Base-by-base conservation (phyloP, 2,113 vertebrate species). In the Leucosticte australis region DNA sequence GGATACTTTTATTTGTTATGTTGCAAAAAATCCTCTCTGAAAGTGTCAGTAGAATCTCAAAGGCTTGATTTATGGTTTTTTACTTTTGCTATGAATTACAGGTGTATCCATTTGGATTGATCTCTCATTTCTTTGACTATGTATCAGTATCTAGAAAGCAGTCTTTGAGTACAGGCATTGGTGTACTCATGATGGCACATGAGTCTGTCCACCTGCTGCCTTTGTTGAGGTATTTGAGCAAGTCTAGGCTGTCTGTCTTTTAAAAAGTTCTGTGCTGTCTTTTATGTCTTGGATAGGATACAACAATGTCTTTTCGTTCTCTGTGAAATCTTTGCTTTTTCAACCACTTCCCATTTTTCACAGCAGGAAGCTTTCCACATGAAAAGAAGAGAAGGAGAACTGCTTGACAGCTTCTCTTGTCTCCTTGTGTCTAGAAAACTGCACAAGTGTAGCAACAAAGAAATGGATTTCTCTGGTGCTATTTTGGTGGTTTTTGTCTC, bases 61-160 rank as follows among this genome's bases (percentile, higher is more conserved):
- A 65, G 31, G 15, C 4, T 69, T 69, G 2, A 35, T 63, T 64
- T 33, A 6, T 30, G 6, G 0, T 64, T 79, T 92, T 63, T 60
- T 41, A 16, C 8, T 30, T 71, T 37, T 71, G 7, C 10, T 55
- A 21, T 21, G 18, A 64, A 6, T 63, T 76, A 30, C 0, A 0
- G 23, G 5, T 17, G 28, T 77, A 15, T 49, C 19, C 12, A 33
- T 77, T 62, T 62, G 21, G 15, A 41, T 10, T 68, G 16, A 19
- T 44, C 14, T 68, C 17, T 44, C 39, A 6, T 42, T 56, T 59
- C 27, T 59, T 79, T 83, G n/a, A 11, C 44, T 37, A 5, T 26
- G 2, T 49, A 35, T 31, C 28, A 21, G 4, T 77, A 56, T 27
- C 5, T 78, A 67, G n/a, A 73, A 64, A 62, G 26, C 15, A 60